phyloP scores from a whole-genome alignment of 1,140 invertebrate genomes.

The Cepaea nemoralis region DNA sequence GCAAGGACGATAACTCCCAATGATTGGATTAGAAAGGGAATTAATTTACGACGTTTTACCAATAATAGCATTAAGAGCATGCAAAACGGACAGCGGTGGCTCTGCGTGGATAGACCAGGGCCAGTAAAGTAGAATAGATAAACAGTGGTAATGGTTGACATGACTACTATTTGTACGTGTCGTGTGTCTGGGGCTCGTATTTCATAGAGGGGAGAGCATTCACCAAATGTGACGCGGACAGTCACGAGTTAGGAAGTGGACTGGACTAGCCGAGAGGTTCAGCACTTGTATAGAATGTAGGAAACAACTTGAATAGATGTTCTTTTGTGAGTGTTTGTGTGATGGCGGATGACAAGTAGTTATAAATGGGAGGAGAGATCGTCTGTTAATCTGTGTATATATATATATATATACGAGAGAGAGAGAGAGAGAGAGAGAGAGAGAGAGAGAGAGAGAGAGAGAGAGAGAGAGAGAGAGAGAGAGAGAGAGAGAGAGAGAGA shows the following conservation, averaged over 20 bases:
- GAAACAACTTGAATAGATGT: too few relatives aligned
- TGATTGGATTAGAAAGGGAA: slow-evolving; percentile 31
- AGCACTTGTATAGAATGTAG: too few relatives aligned
- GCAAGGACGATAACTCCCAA: slow-evolving; percentile 25
- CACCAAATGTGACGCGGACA: neutral
- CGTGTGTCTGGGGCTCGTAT: neutral
- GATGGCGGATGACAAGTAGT: too few relatives aligned
- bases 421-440: too few relatives aligned
- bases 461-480: too few relatives aligned
- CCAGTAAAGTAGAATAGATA: neutral
- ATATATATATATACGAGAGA: too few relatives aligned
- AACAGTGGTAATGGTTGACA: neutral
- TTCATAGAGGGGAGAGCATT: neutral
- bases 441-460: too few relatives aligned
- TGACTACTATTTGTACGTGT: neutral
- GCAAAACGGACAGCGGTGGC: neutral
- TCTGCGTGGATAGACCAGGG: neutral
- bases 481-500: too few relatives aligned
- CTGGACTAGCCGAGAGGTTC: too few relatives aligned
- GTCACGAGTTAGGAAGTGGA: neutral
- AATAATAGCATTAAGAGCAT: slow-evolving; percentile 10
- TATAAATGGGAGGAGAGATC: too few relatives aligned
- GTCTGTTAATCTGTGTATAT: too few relatives aligned
- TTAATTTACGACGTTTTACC: slow-evolving; percentile 24
- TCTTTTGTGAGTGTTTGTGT: too few relatives aligned